Base-by-base conservation (phyloP, 2,888 invertebrate genomes). In the Aproaerema taeniolella region DNA sequence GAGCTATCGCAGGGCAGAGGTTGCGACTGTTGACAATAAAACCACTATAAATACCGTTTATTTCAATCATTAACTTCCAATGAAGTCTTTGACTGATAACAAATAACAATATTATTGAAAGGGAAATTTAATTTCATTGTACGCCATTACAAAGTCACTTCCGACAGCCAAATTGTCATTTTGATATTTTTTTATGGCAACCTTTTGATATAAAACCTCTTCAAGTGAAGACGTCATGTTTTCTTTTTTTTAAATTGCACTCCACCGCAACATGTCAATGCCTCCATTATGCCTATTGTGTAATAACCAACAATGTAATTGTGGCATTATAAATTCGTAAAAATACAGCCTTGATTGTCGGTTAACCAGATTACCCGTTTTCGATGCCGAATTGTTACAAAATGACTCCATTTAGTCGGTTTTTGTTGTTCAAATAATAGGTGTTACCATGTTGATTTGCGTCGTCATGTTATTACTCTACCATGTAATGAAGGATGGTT, bases 51-150 rank as follows among this genome's bases (percentile, higher is more conserved):
- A 82, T 82, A 81, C 75, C 66, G 70, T 81, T 79, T 75, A 77
- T 80, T 81, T 75, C 72, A 80, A 71, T 82, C 78, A 81, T 83
- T 76, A 81, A 66, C 62, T 66, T 64, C 67, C 71, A 77, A 67
- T 68, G 64, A 69, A 74, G 81, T 82, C 83, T 80, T 75, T 78
- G 80, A 78, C 81, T 80, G 80, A 82, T 85, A 82, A 71, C 59
- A 56, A 62, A 60, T 68, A n/a, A n/a, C 66, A 67, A 70, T 70
- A 69, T 58, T 57, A 55, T 55, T 50, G 52, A 67, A 71, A 75
- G 75, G 71, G 75, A 75, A 78, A 78, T 71, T 73, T 60, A 67
- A 67, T 58, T 65, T 57, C 53, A 43, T 41, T 44, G 53, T 43
- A 65, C 71, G 59, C 58, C 58, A 45, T 52, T 59, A 67, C 73